Evolutionary conservation across 2,888 invertebrate genomes (phyloP), one percentile per base, ranked within the genome.

Genomic region (Lathronympha strigana): DNA sequence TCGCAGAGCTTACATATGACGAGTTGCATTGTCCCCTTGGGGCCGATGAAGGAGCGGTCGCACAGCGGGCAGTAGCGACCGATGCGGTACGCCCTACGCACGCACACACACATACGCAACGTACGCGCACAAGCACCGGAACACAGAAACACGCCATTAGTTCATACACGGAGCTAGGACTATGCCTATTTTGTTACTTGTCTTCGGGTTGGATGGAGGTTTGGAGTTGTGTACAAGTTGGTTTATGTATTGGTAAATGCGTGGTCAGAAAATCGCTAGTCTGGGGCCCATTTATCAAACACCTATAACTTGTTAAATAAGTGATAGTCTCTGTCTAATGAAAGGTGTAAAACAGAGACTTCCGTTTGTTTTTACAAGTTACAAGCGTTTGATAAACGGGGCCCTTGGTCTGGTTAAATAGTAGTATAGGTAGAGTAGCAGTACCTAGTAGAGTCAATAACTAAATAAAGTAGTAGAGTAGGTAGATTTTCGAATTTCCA

Each of bases 21-120:
- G 87, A 92, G 92, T 86, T 94, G 94, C 93, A 94, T 93, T 82
- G 94, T 94, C 86, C 94, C 94, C 90, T 94, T 94, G 84, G 93
- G 93, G 80, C 93, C 93, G 92, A 93, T 93, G 93, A 94, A 94
- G 88, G 94, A 94, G 89, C 94, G 94, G 82, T 94, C 93, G 93
- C 95, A 95, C 85, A 94, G 93, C 81, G 94, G 94, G 90, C 95
- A 95, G 93, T 94, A 95, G 87, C 94, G 94, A 87, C 94, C 95
- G 91, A 94, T 94, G 90, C 94, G 94, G 93, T 94, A 94, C 83
- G 94, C 93, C 92, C 95, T 94, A 90, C 79, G 83, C 81, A 84
- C 88, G 83, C 86, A 88, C 88, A 88, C 90, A 89, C 87, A 79
- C 79, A 76, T 83, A 88, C 88, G 83, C 80, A 83, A 83, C 87